These are phyloP conservation scores for Pteronotus mesoamericanus DNA, from an alignment of 2,797 vertebrate species.

Conservation along the genomic window DNA sequence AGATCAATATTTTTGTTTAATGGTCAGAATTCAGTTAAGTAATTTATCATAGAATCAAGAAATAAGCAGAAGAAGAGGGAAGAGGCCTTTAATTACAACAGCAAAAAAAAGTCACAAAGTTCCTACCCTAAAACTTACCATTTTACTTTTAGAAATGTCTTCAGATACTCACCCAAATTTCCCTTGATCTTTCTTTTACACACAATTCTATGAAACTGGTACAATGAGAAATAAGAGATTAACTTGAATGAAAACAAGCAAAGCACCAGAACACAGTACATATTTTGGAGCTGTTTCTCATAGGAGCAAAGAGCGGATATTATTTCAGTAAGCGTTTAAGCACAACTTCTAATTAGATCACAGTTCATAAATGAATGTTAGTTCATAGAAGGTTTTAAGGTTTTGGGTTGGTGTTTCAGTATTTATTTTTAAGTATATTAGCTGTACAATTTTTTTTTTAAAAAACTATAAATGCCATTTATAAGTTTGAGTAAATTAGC, in stretches of 20 bases:
- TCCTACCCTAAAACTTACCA: not conserved
- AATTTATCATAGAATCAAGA: not conserved
- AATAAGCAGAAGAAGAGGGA: not conserved
- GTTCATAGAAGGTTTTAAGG: not conserved
- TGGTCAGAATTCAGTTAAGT: not conserved
- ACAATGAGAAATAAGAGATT: not conserved
- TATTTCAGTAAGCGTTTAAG: not conserved
- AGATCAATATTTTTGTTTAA: not conserved
- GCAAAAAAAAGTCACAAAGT: not conserved
- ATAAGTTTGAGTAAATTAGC: not conserved
- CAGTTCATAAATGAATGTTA: not conserved
- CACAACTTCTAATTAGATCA: not conserved
- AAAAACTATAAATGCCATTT: not conserved
- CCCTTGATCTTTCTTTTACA: not conserved
- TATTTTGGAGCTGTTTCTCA: not conserved
- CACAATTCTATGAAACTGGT: not conserved
- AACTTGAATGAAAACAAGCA: not conserved
- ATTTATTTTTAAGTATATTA: not conserved
- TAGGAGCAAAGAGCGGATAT: not conserved
- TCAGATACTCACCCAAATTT: not conserved
- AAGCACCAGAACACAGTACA: not conserved
- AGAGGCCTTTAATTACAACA: not conserved
- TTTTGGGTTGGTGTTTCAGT: not conserved
- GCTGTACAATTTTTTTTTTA: not conserved
- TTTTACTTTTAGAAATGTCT: not conserved